Percentiles rank a stretch among this genome's conserved stretches.
Evolutionary conservation across 2,888 invertebrate genomes (phyloP).

Genomic region (Andricus curvator): DNA sequence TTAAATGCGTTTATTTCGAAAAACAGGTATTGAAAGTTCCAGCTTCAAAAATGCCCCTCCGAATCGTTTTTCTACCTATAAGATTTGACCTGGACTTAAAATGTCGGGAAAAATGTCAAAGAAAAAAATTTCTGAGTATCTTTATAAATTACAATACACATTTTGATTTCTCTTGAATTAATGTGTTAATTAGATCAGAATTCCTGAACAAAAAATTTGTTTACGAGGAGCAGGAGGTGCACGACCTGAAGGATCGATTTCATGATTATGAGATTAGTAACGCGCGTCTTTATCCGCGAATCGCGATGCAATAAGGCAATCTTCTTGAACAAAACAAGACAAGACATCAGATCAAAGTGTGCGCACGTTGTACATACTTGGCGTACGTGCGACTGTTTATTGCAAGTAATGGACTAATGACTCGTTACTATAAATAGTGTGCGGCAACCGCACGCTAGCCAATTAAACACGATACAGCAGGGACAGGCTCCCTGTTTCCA

Average conservation of each 20-base stretch:
- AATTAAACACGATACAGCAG: conserved; percentile 72
- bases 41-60: too few species aligned
- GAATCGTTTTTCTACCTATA: too few species aligned
- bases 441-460: conserved; percentile 66
- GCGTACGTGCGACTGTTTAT: conserved; percentile 55
- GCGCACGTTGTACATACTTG: conserved; percentile 13
- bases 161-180: not conserved
- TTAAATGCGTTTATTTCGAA: too few species aligned
- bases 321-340: conserved; percentile 37
- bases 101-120: too few species aligned
- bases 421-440: conserved; percentile 69
- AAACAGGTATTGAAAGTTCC: too few species aligned
- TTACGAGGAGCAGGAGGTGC: not conserved
- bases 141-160: not conserved
- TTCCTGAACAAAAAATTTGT: not conserved
- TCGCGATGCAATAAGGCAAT: conserved; percentile 18
- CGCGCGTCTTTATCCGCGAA: conserved; percentile 31
- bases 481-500: conserved; percentile 47
- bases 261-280: conserved; percentile 40
- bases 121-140: too few species aligned
- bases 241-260: conserved; percentile 25
- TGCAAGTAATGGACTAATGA: conserved; percentile 72
- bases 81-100: too few species aligned
- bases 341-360: conserved; percentile 43
- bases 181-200: not conserved